Evolutionary conservation across 2,797 vertebrate species (phyloP), one percentile per base, ranked within the genome.

Genomic region (Schizothorax lantsangensis): DNA sequence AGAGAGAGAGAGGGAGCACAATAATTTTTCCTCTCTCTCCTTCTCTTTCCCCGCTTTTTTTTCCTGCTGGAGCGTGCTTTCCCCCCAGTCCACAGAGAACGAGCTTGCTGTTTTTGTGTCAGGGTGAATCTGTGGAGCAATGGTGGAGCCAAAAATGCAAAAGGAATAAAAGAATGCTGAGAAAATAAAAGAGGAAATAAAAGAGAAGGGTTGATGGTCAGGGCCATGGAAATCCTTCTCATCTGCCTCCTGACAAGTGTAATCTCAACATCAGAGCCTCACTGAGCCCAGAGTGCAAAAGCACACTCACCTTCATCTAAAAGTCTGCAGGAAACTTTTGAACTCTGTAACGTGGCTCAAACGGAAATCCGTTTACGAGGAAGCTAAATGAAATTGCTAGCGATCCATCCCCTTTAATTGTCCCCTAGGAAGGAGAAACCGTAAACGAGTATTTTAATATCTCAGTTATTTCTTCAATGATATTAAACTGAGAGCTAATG

Each of bases 21-120:
- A 93, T 93, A 87, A 92, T 92, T 93, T 74, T 84, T 75, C 54
- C 83, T 83, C 40, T 71, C 69, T 84, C n/a, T 47, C 62, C 79
- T 69, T 81, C 74, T 36, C 38, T 59, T 64, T 26, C 68, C 64
- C 62, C 14, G 49, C 81, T 68, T 79, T 75, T 89, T 89, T 88
- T 75, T 77, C 15, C 6, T 1, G 11, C 19, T 68, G 73, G 23
- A 84, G 93, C 96, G 96, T 97, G 96, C 93, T 98, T 97, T 96
- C 96, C 96, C 95, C 96, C 96, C 93, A 94, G 97, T 97, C 97
- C 97, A 96, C 96, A 96, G 97, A 98, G 97, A 96, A 96, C 96
- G 92, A 95, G 96, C 96, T 96, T 96, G 96, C 95, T 96, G 97
- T 97, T 97, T 99, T 98, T 98, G 97, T 98, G 96, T 97, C 95